Evolutionary conservation across 2,797 vertebrate genomes (phyloP).

Genomic region (Allochrocebus solatus): DNA sequence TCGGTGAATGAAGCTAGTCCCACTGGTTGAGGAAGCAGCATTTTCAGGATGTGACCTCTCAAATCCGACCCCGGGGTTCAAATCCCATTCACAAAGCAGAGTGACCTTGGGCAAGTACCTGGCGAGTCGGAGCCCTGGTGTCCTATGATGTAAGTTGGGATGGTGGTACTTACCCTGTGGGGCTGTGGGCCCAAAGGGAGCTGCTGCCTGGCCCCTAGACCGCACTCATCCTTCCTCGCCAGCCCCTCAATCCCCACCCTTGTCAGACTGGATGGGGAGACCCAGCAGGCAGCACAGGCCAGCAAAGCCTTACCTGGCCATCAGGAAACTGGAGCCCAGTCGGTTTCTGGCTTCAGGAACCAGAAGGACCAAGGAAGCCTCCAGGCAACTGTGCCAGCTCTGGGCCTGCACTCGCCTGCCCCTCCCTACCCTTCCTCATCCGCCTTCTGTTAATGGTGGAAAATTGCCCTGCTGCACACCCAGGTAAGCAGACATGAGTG

Average conservation of each 20-base stretch:
- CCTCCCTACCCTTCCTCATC: not conserved
- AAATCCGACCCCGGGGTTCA: not conserved
- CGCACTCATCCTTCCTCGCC: not conserved
- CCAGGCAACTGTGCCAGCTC: slow-evolving; percentile 1
- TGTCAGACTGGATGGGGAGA: not conserved
- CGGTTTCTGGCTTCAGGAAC: not conserved
- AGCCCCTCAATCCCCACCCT: not conserved
- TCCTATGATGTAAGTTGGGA: not conserved
- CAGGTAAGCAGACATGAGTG: not conserved
- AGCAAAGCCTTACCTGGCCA: slow-evolving; percentile 35
- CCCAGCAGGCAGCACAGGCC: not conserved
- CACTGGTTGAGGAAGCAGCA: not conserved
- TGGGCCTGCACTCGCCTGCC: not conserved
- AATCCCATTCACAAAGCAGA: not conserved
- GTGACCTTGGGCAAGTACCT: not conserved
- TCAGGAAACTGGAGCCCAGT: not conserved
- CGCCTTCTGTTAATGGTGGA: slow-evolving; percentile 20
- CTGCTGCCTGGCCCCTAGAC: not conserved
- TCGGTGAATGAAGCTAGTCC: not conserved
- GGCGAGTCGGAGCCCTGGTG: not conserved
- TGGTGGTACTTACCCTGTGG: not conserved
- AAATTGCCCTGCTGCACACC: slow-evolving; percentile 24
- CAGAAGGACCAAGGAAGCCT: not conserved
- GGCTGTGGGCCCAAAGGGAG: not conserved
- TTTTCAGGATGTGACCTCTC: not conserved